Conservation (phyloP, 64 coral and sea anemone species). For the Cladopsammia gracilis region DNA sequence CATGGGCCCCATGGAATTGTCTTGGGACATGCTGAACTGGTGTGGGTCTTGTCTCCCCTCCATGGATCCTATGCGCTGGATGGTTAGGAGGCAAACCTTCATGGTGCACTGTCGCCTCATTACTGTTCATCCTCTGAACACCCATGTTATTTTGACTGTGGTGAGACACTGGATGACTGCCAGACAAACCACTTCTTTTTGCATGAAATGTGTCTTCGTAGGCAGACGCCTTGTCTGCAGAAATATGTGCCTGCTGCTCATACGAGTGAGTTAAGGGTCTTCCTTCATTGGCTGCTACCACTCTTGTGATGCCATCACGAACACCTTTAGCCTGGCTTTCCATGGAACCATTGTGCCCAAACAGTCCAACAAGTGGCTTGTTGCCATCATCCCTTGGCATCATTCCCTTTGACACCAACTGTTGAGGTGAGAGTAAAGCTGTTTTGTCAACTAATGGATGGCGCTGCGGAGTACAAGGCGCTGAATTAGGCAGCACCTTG, state of each 20-base stretch:
- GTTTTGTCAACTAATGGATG: conserved; percentile 37
- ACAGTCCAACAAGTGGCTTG: not conserved
- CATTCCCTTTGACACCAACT: conserved; percentile 13
- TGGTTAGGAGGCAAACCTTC: not conserved
- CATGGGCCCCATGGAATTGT: conserved; percentile 15
- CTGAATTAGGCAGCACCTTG: conserved; percentile 34
- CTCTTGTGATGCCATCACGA: conserved; percentile 27
- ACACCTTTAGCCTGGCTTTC: conserved; percentile 14
- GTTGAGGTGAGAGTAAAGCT: conserved; percentile 27
- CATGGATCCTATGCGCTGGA: conserved; percentile 1
- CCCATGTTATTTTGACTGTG: not conserved
- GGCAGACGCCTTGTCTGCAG: not conserved
- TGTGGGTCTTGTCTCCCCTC: conserved; percentile 11
- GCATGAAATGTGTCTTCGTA: conserved; percentile 7
- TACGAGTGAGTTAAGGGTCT: conserved; percentile 35
- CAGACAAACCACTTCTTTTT: conserved; percentile 4
- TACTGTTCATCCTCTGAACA: not conserved
- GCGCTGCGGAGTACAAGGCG: conserved; percentile 64
- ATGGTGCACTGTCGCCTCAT: not conserved
- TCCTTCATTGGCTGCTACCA: conserved; percentile 25
- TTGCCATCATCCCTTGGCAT: not conserved
- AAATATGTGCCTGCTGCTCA: conserved; percentile 20
- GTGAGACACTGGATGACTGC: not conserved
- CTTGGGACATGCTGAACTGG: not conserved
- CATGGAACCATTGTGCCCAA: not conserved